Conservation (phyloP, 2,888 invertebrate species). For the Amiota communis region DNA sequence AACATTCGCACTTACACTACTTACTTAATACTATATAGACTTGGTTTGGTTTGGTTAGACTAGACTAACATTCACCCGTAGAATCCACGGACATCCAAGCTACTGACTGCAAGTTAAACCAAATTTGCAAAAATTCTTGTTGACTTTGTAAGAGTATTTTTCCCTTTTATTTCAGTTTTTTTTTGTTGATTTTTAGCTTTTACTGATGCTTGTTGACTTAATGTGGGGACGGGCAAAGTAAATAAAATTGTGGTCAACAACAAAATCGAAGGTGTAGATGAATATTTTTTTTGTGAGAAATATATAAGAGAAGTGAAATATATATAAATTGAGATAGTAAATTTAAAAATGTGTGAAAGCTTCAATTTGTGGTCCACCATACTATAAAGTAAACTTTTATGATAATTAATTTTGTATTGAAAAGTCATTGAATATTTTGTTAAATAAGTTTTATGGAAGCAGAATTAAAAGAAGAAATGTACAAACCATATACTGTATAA, state of each 20-base stretch:
- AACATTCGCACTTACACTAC: conserved; percentile 23
- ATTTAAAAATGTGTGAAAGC: too few species aligned
- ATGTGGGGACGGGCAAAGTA: conserved; percentile 34
- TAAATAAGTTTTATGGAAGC: too few species aligned
- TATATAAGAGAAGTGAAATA: too few species aligned
- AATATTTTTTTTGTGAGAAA: too few species aligned
- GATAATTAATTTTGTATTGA: too few species aligned
- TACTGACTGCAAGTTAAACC: conserved; percentile 43
- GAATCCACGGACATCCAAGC: not conserved
- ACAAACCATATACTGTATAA: too few species aligned
- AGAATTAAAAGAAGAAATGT: too few species aligned
- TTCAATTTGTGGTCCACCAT: too few species aligned
- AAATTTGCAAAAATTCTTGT: conserved; percentile 54
- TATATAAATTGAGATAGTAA: too few species aligned
- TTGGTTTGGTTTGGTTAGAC: not conserved
- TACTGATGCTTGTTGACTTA: conserved; percentile 42
- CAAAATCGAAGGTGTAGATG: too few species aligned
- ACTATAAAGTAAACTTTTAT: too few species aligned
- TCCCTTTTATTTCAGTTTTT: conserved; percentile 21
- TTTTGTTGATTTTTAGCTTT: conserved; percentile 8
- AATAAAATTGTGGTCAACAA: conserved; percentile 34
- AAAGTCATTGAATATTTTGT: too few species aligned
- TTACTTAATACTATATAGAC: not conserved
- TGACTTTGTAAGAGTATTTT: conserved; percentile 44
- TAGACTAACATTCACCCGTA: conserved; percentile 23